A percentile compares a stretch with the other conserved stretches of the same genome.
Evolutionary conservation across 2,888 invertebrate genomes (phyloP).

Genomic region (Drosophila kanekoi): DNA sequence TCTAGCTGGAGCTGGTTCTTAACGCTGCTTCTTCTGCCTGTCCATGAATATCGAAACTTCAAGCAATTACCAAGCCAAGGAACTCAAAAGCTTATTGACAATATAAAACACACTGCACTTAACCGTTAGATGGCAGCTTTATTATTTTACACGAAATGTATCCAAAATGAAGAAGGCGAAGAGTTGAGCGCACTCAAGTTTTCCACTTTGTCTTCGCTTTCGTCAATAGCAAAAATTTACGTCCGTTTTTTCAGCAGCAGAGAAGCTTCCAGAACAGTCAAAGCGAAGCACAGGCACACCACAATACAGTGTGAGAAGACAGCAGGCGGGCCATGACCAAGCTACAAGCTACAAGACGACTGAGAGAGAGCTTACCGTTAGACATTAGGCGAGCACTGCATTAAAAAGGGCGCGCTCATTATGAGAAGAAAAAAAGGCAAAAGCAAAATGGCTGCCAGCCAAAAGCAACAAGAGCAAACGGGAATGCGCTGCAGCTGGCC

Average conservation of each 20-base stretch:
- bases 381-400: conserved; percentile 48
- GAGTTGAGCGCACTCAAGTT: conserved; percentile 38
- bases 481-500: conserved; percentile 38
- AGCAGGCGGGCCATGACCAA: conserved; percentile 37
- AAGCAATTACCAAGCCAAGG: conserved; percentile 39
- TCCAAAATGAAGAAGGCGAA: conserved; percentile 20
- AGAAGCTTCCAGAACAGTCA: conserved; percentile 56
- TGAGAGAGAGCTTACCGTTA: conserved; percentile 63
- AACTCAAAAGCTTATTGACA: conserved; percentile 51
- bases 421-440: conserved; percentile 16
- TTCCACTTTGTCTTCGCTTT: conserved; percentile 36
- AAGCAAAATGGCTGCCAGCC: conserved; percentile 43
- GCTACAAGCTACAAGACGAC: neutral
- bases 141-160: conserved; percentile 28
- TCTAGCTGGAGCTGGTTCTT: conserved; percentile 58
- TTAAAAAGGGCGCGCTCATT: conserved; percentile 71
- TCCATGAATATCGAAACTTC: conserved; percentile 25
- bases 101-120: conserved; percentile 28
- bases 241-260: conserved; percentile 53
- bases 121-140: conserved; percentile 49
- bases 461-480: conserved; percentile 30
- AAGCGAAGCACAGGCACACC: conserved; percentile 33
- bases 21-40: conserved; percentile 14
- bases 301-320: conserved; percentile 55
- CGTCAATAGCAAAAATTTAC: conserved; percentile 31